Percentiles rank a stretch among this genome's conserved stretches.
phyloP scores from a whole-genome alignment of 2,113 vertebrate species.

The Strix uralensis region DNA sequence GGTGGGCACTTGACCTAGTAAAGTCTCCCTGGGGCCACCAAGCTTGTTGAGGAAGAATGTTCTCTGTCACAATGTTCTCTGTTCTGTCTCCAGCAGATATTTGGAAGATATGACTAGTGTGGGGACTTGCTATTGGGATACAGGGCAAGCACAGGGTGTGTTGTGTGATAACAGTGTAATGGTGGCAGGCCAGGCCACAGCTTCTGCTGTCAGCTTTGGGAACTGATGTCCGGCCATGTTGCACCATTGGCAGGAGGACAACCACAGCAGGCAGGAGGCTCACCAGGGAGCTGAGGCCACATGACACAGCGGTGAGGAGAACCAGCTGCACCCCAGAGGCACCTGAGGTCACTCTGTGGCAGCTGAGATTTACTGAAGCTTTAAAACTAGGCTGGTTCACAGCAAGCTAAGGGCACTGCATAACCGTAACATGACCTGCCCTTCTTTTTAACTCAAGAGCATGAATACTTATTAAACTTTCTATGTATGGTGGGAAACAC shows the following conservation, averaged over 20 bases:
- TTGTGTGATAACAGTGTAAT: not conserved
- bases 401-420: not conserved
- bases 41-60: too few relatives aligned
- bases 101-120: not conserved
- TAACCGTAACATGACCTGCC: not conserved
- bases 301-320: not conserved
- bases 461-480: not conserved
- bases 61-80: not conserved
- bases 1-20: not conserved
- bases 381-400: not conserved
- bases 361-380: not conserved
- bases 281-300: not conserved
- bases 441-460: not conserved
- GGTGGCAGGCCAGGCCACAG: not conserved
- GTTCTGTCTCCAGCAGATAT: not conserved
- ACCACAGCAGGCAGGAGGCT: not conserved
- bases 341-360: not conserved
- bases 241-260: not conserved
- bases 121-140: not conserved
- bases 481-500: not conserved
- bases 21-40: not conserved
- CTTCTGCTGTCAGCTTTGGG: not conserved
- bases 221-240: not conserved
- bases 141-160: not conserved
- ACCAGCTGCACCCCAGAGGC: conserved; percentile 11